Percentiles rank a stretch among this genome's conserved stretches.
Conservation (phyloP, 2,113 vertebrate genomes). For the Strix aluco region DNA sequence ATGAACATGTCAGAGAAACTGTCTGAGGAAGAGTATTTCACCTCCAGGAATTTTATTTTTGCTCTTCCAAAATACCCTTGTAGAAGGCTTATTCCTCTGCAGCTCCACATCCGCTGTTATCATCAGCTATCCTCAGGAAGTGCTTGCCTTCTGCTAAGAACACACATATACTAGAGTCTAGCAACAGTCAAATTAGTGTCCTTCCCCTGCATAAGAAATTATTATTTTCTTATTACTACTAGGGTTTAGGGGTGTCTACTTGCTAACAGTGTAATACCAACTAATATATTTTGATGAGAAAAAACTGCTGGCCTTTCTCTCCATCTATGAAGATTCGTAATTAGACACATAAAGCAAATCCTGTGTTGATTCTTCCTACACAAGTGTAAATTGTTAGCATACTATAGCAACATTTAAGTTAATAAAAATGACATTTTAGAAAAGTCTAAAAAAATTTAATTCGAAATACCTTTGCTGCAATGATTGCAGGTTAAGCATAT, state of each 20-base stretch:
- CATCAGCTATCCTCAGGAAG: background rate
- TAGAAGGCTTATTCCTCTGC: background rate
- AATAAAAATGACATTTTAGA: background rate
- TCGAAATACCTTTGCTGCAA: background rate
- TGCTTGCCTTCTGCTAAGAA: background rate
- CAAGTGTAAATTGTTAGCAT: background rate
- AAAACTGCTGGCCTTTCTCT: background rate
- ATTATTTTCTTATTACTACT: background rate
- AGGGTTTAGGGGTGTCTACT: background rate
- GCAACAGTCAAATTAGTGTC: background rate
- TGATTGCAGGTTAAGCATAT: background rate
- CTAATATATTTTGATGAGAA: background rate
- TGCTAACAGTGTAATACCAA: background rate
- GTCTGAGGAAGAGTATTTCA: background rate
- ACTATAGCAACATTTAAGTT: background rate
- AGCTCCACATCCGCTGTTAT: background rate
- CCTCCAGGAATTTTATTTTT: background rate
- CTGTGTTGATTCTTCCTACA: background rate
- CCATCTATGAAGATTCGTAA: background rate
- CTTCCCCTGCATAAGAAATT: background rate
- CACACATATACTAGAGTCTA: background rate
- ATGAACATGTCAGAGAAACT: background rate
- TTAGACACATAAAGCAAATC: background rate
- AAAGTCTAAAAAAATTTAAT: background rate
- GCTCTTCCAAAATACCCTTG: background rate